Evolutionary conservation across 1,140 invertebrate genomes (phyloP).

Genomic region (Diachasma alloeum): DNA sequence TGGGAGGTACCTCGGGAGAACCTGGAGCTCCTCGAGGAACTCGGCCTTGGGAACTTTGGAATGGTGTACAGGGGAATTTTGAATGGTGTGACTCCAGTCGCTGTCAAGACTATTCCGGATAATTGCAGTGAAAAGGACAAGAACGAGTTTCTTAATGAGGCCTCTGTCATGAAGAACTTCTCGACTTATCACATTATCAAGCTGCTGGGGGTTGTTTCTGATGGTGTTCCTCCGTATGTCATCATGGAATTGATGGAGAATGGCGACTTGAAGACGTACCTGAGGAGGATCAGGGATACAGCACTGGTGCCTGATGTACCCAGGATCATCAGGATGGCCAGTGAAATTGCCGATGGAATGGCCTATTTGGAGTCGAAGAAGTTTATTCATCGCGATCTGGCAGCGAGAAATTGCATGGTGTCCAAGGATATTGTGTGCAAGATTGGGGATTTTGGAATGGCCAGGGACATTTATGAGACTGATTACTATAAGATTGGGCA

Average conservation of each 20-base stretch:
- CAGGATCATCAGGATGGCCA: constrained; percentile 72
- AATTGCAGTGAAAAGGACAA: constrained; percentile 64
- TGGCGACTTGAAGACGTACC: constrained; percentile 76
- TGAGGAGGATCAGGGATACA: constrained; percentile 61
- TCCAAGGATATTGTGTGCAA: constrained; percentile 74
- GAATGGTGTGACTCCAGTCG: constrained; percentile 64
- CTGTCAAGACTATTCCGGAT: constrained; percentile 74
- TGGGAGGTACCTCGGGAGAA: constrained; percentile 74
- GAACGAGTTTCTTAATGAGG: constrained; percentile 73
- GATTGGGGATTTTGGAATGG: constrained; percentile 77
- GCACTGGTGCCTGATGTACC: constrained; percentile 49
- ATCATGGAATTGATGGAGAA: constrained; percentile 82
- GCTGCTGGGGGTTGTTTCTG: constrained; percentile 76
- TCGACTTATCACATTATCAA: constrained; percentile 72
- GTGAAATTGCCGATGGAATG: constrained; percentile 85
- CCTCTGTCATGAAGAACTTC: constrained; percentile 72
- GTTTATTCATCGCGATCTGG: constrained; percentile 81
- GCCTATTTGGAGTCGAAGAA: constrained; percentile 77
- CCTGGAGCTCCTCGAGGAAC: constrained; percentile 66
- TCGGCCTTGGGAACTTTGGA: constrained; percentile 78
- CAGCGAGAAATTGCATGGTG: constrained; percentile 83
- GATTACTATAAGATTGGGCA: constrained; percentile 78
- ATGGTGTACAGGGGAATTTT: constrained; percentile 71
- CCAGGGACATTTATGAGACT: constrained; percentile 78
- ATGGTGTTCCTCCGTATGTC: constrained; percentile 71